These are phyloP conservation scores for Herminia tarsipennalis DNA, from an alignment of 2,888 invertebrate genomes.

Conservation along the genomic window DNA sequence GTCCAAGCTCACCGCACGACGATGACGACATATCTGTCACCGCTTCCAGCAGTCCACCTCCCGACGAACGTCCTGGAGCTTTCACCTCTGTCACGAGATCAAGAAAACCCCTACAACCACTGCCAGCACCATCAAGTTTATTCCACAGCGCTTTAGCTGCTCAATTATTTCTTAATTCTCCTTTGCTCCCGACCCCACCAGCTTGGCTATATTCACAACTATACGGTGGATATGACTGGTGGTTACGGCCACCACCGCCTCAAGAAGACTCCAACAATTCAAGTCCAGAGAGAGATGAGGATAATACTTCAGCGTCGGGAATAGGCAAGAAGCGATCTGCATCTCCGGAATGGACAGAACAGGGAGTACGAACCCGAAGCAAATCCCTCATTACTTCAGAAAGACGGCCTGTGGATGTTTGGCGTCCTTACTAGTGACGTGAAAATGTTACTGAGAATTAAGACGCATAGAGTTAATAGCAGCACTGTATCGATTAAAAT, in stretches of 20 bases:
- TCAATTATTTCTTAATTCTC: conserved; percentile 90
- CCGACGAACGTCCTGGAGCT: conserved; percentile 83
- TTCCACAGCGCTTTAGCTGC: conserved; percentile 86
- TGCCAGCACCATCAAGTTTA: conserved; percentile 76
- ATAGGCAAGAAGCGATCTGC: conserved; percentile 81
- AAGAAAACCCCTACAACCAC: conserved; percentile 76
- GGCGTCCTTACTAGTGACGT: conserved; percentile 89
- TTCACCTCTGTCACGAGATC: conserved; percentile 81
- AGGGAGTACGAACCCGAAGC: conserved; percentile 75
- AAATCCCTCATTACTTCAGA: conserved; percentile 76
- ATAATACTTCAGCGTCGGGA: conserved; percentile 68
- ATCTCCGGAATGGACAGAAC: conserved; percentile 82
- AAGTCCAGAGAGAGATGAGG: conserved; percentile 78
- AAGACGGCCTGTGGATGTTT: conserved; percentile 88
- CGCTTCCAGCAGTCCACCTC: conserved; percentile 83
- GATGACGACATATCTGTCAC: conserved; percentile 88
- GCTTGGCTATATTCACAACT: conserved; percentile 93
- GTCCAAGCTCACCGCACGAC: conserved; percentile 84
- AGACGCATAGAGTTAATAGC: conserved; percentile 7
- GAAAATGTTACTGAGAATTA: conserved; percentile 1
- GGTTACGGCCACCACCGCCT: conserved; percentile 83
- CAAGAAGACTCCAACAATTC: conserved; percentile 76
- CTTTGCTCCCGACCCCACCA: conserved; percentile 90
- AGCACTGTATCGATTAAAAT: too few relatives aligned
- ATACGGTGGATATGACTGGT: conserved; percentile 90